Conservation (phyloP, 2,888 invertebrate genomes). For the Cerceris rybyensis region DNA sequence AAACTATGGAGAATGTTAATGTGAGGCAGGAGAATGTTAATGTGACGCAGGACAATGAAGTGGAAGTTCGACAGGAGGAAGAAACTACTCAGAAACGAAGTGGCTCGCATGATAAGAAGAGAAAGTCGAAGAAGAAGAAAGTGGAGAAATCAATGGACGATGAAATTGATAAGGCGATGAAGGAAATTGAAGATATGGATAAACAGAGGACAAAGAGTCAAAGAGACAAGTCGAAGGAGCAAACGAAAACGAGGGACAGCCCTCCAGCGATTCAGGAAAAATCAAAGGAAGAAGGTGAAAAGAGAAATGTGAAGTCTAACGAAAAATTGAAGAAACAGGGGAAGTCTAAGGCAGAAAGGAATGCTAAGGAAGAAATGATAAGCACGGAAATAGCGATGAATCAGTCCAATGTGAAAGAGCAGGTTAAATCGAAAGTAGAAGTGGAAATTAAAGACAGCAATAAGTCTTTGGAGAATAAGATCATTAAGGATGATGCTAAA, state of each 20-base stretch:
- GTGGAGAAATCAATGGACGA: slow-evolving; percentile 76
- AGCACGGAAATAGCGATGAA: background rate
- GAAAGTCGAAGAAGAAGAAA: slow-evolving; percentile 76
- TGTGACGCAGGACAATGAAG: slow-evolving; percentile 7
- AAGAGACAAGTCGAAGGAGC: slow-evolving; percentile 72
- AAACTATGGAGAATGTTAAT: slow-evolving; percentile 50
- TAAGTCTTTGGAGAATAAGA: slow-evolving; percentile 9
- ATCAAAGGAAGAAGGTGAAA: slow-evolving; percentile 38
- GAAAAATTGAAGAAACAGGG: slow-evolving; percentile 56
- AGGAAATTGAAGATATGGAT: slow-evolving; percentile 81
- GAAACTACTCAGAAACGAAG: background rate
- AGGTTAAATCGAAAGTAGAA: slow-evolving; percentile 35
- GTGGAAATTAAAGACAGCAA: slow-evolving; percentile 29
- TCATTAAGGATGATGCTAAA: slow-evolving; percentile 25
- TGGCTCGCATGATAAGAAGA: slow-evolving; percentile 68
- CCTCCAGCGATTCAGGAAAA: slow-evolving; percentile 28
- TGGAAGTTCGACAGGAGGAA: slow-evolving; percentile 8
- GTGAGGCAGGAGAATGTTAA: slow-evolving; percentile 11
- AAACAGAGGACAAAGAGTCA: slow-evolving; percentile 72
- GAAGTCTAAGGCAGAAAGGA: slow-evolving; percentile 61
- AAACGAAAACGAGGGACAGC: slow-evolving; percentile 27
- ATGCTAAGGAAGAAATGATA: slow-evolving; percentile 17
- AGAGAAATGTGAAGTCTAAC: slow-evolving; percentile 27
- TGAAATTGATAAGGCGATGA: slow-evolving; percentile 82
- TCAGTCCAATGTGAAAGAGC: slow-evolving; percentile 22